A percentile compares a stretch with the other conserved stretches of the same genome.
Conservation (phyloP, 2,888 invertebrate species). For the Nephrotoma flavescens region DNA sequence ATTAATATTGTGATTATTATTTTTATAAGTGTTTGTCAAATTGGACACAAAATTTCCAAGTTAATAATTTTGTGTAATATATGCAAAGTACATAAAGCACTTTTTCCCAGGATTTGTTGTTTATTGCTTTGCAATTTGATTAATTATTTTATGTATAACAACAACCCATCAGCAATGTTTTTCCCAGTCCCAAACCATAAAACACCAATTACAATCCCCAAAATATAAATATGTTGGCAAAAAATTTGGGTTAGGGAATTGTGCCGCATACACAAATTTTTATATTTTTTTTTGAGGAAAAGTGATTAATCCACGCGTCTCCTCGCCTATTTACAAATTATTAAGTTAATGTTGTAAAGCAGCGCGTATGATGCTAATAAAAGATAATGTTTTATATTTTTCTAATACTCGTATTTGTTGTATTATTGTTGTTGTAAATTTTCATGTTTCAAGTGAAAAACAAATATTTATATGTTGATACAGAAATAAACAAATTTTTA, state of each 20-base stretch:
- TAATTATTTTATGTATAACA: neutral
- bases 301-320: neutral
- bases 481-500: neutral
- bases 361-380: neutral
- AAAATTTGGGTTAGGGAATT: neutral
- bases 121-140: neutral
- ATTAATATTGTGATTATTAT: no score
- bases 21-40: no score
- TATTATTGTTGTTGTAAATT: neutral
- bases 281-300: neutral
- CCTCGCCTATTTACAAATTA: neutral
- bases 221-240: neutral
- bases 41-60: no score
- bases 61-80: no score
- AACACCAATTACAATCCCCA: neutral
- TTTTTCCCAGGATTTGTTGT: neutral
- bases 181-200: neutral
- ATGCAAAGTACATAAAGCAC: no score
- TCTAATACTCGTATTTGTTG: neutral
- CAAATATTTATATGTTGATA: constrained; percentile 2
- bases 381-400: neutral
- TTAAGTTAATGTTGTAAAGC: neutral
- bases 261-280: neutral
- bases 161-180: neutral
- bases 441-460: constrained; percentile 2